phyloP scores from a whole-genome alignment of 23 tunicate species.

The Oikopleura albicans region DNA sequence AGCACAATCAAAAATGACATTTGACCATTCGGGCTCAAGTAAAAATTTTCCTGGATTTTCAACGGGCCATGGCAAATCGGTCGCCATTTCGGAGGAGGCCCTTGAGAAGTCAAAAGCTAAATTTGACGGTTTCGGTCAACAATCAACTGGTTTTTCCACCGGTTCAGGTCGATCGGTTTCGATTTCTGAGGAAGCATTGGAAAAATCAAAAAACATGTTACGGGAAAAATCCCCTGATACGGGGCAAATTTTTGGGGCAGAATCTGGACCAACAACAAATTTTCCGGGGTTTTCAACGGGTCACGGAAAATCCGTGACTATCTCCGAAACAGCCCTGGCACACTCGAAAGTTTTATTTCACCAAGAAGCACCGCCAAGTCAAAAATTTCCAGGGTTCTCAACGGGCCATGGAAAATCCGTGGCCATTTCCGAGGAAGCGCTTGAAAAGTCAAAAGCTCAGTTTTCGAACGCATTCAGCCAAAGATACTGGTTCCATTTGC shows the following conservation, averaged over 20 bases:
- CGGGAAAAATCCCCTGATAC: too few relatives aligned
- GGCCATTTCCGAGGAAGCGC: background rate
- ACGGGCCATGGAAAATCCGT: background rate
- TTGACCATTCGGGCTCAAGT: background rate
- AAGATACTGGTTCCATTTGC: too few relatives aligned
- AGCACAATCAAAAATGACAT: background rate
- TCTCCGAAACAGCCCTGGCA: background rate
- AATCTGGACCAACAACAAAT: background rate
- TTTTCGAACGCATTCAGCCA: too few relatives aligned
- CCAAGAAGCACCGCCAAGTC: too few relatives aligned
- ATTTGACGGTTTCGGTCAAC: too few relatives aligned
- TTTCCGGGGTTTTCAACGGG: background rate
- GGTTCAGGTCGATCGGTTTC: background rate
- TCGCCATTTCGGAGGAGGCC: background rate
- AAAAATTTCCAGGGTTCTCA: background rate
- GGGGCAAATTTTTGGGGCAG: too few relatives aligned
- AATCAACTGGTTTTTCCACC: background rate
- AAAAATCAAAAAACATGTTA: background rate
- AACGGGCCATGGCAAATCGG: background rate
- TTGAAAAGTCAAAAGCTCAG: too few relatives aligned
- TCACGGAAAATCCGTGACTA: background rate
- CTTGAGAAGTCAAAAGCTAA: too few relatives aligned
- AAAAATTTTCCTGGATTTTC: too few relatives aligned
- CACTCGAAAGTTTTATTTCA: too few relatives aligned
- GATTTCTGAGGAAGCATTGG: background rate